A percentile compares a stretch with the other conserved stretches of the same genome.
These are phyloP conservation scores for Cheiracanthium punctorium DNA, from an alignment of 2,888 invertebrate genomes.

Conservation along the genomic window DNA sequence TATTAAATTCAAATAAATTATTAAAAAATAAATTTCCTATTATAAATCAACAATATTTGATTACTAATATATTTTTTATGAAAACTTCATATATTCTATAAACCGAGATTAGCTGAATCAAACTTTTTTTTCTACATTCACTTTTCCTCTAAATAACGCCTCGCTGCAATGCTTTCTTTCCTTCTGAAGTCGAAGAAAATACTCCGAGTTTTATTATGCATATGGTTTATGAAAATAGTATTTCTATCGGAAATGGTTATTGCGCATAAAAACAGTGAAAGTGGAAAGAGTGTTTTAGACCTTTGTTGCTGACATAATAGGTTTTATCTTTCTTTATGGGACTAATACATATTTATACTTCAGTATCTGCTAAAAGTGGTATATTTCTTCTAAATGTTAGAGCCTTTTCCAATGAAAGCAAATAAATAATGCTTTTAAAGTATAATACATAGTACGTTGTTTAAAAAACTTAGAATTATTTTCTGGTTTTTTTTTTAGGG, in stretches of 20 bases:
- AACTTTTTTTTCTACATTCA: not conserved
- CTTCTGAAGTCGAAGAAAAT: not conserved
- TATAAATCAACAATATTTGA: too few relatives aligned
- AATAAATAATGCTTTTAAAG: too few relatives aligned
- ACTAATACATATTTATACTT: not conserved
- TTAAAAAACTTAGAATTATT: too few relatives aligned
- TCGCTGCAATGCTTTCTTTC: too few relatives aligned
- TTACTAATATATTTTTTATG: too few relatives aligned
- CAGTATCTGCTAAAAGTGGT: not conserved
- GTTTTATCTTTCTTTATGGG: not conserved
- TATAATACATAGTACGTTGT: too few relatives aligned
- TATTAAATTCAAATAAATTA: too few relatives aligned
- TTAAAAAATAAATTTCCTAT: too few relatives aligned
- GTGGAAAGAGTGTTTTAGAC: not conserved
- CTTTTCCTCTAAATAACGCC: not conserved
- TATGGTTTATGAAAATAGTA: not conserved
- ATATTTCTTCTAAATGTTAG: not conserved
- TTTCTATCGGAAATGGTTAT: not conserved
- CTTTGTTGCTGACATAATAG: not conserved
- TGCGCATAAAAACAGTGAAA: not conserved
- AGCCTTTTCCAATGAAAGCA: not conserved
- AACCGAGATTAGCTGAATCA: too few relatives aligned
- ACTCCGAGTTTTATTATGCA: not conserved
- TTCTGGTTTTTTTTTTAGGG: too few relatives aligned
- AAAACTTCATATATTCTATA: too few relatives aligned